Evolutionary conservation across 1,140 invertebrate species (phyloP), one percentile per base, ranked within the genome.

Genomic region (Reticulitermes speratus): DNA sequence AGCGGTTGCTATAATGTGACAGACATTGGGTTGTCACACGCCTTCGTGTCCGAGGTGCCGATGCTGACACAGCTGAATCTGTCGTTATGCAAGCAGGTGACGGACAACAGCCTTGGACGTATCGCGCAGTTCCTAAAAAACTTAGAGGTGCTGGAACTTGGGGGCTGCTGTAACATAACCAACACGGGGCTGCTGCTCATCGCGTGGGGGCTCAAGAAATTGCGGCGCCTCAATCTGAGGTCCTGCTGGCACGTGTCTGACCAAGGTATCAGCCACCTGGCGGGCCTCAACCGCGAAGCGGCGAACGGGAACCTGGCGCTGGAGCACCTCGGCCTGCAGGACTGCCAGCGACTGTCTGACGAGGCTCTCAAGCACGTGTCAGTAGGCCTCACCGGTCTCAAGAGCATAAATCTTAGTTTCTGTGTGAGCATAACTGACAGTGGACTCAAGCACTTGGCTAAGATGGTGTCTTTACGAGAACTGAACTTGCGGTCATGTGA

Each of bases 1-100:
- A 97, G 96, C 89, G 98, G 98, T 21, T 99, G 97, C 90, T 99
- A 97, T 91, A 98, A 97, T 90, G 94, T 99, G 44, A 97, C 96
- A 44, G 93, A 94, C 89, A 95, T 96, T 89, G 96, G 96, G n/a
- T 91, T 99, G 65, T 94, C 94, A 14, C 95, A 96, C 88, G 97
- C 97, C 1, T 96, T 98, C 88, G 92, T 93, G 55, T 92, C 94
- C 21, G 95, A 97, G 86, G 91, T 95, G 85, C 94, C 95, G 45
- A 93, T 94, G 25, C 92, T 99, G 5, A 96, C 94, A 83, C 93
- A 95, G 86, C 92, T 99, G 59, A 97, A 99, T 90, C 92, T 99
- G 21, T 97, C 96, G 9, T 92, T 99, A 83, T 99, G 98, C 92
- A 99, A 99, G 91, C 97, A 98, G 92, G 95, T 99, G 32, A 97